Base-by-base conservation (phyloP, 1,140 invertebrate genomes). In the Drosophila nasuta region DNA sequence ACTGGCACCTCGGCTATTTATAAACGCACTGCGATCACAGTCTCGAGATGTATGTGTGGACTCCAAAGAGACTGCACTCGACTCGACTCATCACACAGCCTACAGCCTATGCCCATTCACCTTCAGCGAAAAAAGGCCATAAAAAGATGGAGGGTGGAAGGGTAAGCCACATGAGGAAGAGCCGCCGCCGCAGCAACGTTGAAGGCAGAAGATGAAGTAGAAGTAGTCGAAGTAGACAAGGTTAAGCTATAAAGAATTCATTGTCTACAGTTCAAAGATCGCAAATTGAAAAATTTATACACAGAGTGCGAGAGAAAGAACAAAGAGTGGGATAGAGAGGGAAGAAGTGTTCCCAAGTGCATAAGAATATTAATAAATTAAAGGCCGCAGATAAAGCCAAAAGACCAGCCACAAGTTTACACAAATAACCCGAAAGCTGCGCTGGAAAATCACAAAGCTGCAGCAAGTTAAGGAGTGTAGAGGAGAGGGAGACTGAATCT, bases 181-280 rank as follows among this genome's bases (percentile, higher is more conserved):
- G 30, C n/a, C 13, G 28, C 41, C 3, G 13, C 30, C 35, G 28
- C 41, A 5, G 13, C 30, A 54, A 28, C 66, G 35, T 38, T 51
- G 51, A 57, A 45, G 45, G 52, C n/a, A 30, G 11, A 43, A 20
- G 17, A n/a, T 28, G 48, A 13, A 43, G 67, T 38, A 38, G 62
- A 30, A 58, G 56, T 25, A 56, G 66, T 77, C 82, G 77, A 79
- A 52, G 66, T 77, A 88, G 77, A 81, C 80, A 88, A 82, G 83
- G 83, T 87, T 87, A 88, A 82, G 85, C 85, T 89, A 81, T 79
- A 85, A 83, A 89, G 85, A 89, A 89, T 89, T 89, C 81, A 89
- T 89, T 89, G 81, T 79, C 78, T 70, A 49, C 66, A 70, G 85
- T 89, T 89, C 85, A 89, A 89, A 89, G 85, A 89, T 89, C 85